Conservation (phyloP, 2,113 vertebrate species). For the Copsychus sechellarum region DNA sequence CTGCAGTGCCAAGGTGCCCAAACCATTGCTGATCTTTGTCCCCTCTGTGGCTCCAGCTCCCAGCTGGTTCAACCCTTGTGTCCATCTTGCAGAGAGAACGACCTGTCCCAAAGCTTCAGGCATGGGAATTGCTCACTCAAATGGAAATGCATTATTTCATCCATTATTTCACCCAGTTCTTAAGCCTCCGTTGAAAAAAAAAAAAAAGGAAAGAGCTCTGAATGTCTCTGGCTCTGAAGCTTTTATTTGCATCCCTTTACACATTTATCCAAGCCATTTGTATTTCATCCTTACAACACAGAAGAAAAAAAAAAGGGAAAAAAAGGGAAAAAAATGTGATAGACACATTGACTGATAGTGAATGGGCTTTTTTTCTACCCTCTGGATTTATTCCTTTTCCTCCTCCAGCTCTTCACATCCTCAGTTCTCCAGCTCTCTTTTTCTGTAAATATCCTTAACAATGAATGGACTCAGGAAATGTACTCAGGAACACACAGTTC, state of each 20-base stretch:
- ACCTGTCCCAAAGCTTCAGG: not conserved
- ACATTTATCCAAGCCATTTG: not conserved
- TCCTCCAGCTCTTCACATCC: not conserved
- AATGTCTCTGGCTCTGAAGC: not conserved
- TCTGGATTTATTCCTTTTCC: not conserved
- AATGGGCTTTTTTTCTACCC: not conserved
- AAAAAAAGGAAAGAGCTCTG: not conserved
- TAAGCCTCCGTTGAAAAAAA: not conserved
- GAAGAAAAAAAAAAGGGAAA: not conserved
- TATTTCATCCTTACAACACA: not conserved
- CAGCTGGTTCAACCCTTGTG: not conserved
- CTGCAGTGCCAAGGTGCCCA: fast-evolving
- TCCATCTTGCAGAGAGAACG: fast-evolving
- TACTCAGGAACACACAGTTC: not conserved
- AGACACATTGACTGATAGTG: not conserved
- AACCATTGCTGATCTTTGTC: not conserved
- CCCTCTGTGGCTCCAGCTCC: not conserved
- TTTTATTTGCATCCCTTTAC: not conserved
- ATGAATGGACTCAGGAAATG: not conserved
- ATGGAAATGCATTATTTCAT: not conserved
- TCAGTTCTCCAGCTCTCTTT: not conserved
- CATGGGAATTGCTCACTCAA: not conserved
- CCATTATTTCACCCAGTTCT: not conserved
- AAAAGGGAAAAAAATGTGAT: not conserved
- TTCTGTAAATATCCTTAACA: not conserved